Percentiles rank a stretch among this genome's conserved stretches.
Conservation (phyloP, 2,113 vertebrate species). For the Puntigrus tetrazona region DNA sequence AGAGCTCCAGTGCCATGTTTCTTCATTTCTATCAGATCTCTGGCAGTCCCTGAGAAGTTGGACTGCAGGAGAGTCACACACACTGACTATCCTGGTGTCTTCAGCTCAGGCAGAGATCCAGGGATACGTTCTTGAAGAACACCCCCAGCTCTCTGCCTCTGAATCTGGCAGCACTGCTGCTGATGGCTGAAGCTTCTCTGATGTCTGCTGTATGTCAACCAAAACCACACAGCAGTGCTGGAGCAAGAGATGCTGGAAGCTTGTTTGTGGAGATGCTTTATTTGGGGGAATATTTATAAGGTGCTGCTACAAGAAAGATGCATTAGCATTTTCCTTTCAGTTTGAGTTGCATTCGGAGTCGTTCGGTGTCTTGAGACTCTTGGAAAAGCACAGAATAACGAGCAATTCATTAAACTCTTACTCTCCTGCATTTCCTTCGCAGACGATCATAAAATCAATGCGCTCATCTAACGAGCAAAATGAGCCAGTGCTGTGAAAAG, state of each 20-base stretch:
- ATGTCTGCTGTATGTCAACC: slow-evolving; percentile 17
- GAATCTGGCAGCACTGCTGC: slow-evolving; percentile 25
- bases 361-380: slow-evolving; percentile 11
- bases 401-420: slow-evolving; percentile 42
- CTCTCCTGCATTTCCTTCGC: neutral
- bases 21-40: slow-evolving; percentile 30
- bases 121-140: slow-evolving; percentile 27
- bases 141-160: slow-evolving; percentile 6
- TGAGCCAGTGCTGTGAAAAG: slow-evolving; percentile 14
- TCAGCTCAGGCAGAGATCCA: slow-evolving; percentile 31
- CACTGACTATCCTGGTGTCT: slow-evolving; percentile 9
- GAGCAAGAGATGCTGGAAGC: slow-evolving; percentile 17
- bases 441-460: slow-evolving; percentile 19
- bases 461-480: slow-evolving; percentile 24
- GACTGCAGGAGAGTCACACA: slow-evolving; percentile 24
- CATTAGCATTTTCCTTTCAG: slow-evolving; percentile 25
- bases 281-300: slow-evolving; percentile 26
- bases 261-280: slow-evolving; percentile 30
- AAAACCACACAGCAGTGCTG: slow-evolving; percentile 18
- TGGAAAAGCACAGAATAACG: slow-evolving; percentile 3
- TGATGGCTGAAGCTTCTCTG: slow-evolving; percentile 20
- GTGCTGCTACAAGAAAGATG: neutral
- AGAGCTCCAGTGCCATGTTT: slow-evolving; percentile 22
- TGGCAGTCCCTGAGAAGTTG: slow-evolving; percentile 33
- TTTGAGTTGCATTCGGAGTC: slow-evolving; percentile 1